Evolutionary conservation across 2,797 vertebrate species (phyloP), one percentile per base, ranked within the genome.

Genomic region (Sebastes paucispinis): DNA sequence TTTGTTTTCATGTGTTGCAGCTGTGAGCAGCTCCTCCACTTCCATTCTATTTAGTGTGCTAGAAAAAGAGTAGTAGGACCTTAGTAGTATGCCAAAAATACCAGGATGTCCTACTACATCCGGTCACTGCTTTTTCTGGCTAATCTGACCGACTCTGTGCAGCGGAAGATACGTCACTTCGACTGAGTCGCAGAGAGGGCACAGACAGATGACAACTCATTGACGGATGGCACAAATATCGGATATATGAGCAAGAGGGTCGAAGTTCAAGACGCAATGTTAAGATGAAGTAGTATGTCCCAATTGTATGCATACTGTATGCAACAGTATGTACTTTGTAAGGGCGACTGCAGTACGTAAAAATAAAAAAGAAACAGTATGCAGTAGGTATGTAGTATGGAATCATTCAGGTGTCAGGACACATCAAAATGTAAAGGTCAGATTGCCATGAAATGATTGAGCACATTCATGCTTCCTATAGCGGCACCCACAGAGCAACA

Each of bases 261-360:
- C 27, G 0, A 60, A 60, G 58, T 60, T 60, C 57, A 59, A 50
- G 47, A 16, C 3, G 0, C 54, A 24, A 43, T 14, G 39, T 43
- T 43, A 43, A 0, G 39, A 14, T 0, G 0, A 43, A 43, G 0
- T 43, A 43, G 13, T 43, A 43, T 43, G 39, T 43, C 39, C 13
- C 39, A 43, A 43, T 43, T 43, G 39, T 43, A 43, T 39, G 36
- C 36, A 39, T 39, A 39, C 36, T 39, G 36, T 39, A 39, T 43
- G 39, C 39, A 43, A 43, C 39, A 16, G 39, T 43, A 39, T 39
- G 54, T 57, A 24, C 0, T 0, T 57, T 14, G 22, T 0, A 25
- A 57, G 55, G 55, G 12, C 5, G 24, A 0, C n/a, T 55, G n/a
- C 25, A 58, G 13, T 58, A 25, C 6, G 27, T 24, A 24, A 24